phyloP scores from a whole-genome alignment of 2,888 invertebrate species.

The Conops quadrifasciatus region DNA sequence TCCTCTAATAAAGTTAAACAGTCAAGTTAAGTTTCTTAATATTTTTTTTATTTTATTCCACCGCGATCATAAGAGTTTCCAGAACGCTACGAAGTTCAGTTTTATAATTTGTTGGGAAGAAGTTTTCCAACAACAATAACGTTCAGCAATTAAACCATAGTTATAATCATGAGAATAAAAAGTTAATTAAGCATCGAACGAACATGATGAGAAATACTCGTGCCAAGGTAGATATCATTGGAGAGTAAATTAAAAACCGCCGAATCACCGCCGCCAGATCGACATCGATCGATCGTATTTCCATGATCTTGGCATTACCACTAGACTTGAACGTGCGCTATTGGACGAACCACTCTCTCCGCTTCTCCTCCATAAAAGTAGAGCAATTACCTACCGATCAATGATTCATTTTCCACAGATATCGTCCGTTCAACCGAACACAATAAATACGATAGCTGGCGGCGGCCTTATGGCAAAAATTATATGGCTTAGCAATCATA shows the following conservation, averaged over 20 bases:
- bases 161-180: neutral
- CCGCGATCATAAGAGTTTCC: too few species aligned
- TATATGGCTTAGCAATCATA: too few species aligned
- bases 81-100: neutral
- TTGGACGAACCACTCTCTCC: neutral
- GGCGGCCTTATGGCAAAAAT: too few species aligned
- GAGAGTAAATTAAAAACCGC: slow-evolving; percentile 7
- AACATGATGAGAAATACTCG: neutral
- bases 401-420: neutral
- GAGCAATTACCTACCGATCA: neutral
- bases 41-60: too few species aligned
- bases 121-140: neutral
- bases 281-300: neutral
- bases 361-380: neutral
- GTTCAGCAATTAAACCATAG: neutral
- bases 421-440: too few species aligned
- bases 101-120: too few species aligned
- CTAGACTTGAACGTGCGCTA: neutral
- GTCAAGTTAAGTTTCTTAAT: too few species aligned
- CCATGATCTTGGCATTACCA: slow-evolving; percentile 22
- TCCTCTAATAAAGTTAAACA: too few species aligned
- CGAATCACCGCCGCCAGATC: slow-evolving; percentile 12
- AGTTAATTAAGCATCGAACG: neutral
- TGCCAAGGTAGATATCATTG: neutral
- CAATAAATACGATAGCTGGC: too few species aligned